phyloP scores from a whole-genome alignment of 1,140 invertebrate genomes.

The Drosophila malerkotliana region DNA sequence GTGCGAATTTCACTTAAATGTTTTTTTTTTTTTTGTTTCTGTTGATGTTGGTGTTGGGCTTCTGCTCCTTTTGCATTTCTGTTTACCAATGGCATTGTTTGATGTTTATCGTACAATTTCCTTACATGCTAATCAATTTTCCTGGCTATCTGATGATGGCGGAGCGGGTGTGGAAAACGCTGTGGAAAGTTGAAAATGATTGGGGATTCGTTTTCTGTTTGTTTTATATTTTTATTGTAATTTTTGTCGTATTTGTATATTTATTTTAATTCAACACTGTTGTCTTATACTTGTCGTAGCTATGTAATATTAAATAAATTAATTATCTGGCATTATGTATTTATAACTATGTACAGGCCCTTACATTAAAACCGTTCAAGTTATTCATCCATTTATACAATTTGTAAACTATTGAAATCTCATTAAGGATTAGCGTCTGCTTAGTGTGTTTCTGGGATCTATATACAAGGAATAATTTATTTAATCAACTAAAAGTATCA shows the following conservation, averaged over 20 bases:
- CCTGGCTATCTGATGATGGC: constrained; percentile 28
- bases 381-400: constrained; percentile 34
- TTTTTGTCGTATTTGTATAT: constrained; percentile 10
- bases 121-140: constrained; percentile 76
- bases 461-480: constrained; percentile 54
- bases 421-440: constrained; percentile 7
- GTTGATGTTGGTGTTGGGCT: constrained; percentile 14
- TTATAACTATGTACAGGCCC: constrained; percentile 51
- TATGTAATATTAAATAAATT: constrained; percentile 62
- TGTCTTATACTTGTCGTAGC: constrained; percentile 13
- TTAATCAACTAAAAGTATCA: constrained; percentile 76
- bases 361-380: constrained; percentile 35
- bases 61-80: constrained; percentile 4
- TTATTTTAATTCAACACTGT: constrained; percentile 51
- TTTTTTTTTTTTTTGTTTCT: constrained; percentile 1
- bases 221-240: constrained; percentile 3
- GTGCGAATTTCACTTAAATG: constrained; percentile 28
- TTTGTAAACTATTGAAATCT: constrained; percentile 24
- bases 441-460: constrained; percentile 13
- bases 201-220: constrained; percentile 13
- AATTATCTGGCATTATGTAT: constrained; percentile 18
- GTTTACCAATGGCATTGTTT: constrained; percentile 48
- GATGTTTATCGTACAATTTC: constrained; percentile 72
- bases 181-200: constrained; percentile 35
- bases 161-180: neutral